Evolutionary conservation across 53 echinoderm and acorn worm species (phyloP).

Genomic region (Paelopatides confundens): DNA sequence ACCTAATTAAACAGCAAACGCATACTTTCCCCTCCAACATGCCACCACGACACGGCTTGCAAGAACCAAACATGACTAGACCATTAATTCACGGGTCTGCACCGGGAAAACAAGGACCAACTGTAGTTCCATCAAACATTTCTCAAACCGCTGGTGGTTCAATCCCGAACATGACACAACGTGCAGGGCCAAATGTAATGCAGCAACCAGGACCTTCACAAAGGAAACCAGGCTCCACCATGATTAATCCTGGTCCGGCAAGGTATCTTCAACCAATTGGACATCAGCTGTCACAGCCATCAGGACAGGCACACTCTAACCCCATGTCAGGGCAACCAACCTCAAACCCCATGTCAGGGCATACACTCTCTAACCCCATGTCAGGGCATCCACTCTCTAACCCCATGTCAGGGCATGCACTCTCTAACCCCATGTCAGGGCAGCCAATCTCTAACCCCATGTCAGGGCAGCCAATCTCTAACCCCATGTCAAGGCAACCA

Average conservation of each 20-base stretch:
- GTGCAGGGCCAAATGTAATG: background rate
- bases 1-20: too few relatives aligned
- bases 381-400: background rate
- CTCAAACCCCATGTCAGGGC: background rate
- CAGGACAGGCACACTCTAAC: too few relatives aligned
- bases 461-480: too few relatives aligned
- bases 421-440: background rate
- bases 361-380: background rate
- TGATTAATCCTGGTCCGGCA: background rate
- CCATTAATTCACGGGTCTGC: background rate
- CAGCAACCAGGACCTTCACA: background rate
- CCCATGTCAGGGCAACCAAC: background rate
- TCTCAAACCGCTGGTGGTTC: background rate
- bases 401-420: background rate
- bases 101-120: background rate
- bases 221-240: background rate
- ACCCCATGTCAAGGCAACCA: background rate
- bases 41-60: background rate
- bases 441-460: too few relatives aligned
- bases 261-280: slow-evolving; percentile 1
- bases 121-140: background rate
- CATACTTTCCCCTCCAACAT: background rate
- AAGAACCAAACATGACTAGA: background rate
- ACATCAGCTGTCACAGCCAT: background rate
- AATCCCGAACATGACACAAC: background rate